Conservation (phyloP, 1,140 invertebrate species). For the Drosophila orosa region DNA sequence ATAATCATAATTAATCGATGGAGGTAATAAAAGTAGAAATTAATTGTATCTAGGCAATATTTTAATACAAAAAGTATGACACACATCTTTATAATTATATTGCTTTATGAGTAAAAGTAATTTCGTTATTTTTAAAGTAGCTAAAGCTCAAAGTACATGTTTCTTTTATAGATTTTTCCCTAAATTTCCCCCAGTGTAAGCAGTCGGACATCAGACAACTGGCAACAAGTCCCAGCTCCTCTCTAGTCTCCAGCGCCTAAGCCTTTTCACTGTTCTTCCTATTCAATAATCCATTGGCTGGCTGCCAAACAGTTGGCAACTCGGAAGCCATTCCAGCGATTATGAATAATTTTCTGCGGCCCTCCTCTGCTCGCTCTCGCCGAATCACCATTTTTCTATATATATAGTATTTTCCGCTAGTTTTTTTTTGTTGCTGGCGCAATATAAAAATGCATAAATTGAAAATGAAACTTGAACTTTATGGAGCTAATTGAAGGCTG, state of each 20-base stretch:
- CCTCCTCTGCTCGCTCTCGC: background rate
- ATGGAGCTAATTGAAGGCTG: constrained; percentile 71
- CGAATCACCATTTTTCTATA: constrained; percentile 8
- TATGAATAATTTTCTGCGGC: constrained; percentile 65
- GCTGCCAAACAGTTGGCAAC: constrained; percentile 65
- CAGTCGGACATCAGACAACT: constrained; percentile 5
- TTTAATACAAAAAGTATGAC: background rate
- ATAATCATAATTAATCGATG: background rate
- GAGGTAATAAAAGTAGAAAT: no score
- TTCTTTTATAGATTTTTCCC: no score
- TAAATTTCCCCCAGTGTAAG: background rate
- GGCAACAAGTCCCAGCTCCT: constrained; percentile 46
- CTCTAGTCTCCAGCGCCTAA: constrained; percentile 6
- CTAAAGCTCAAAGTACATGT: no score
- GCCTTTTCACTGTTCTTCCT: constrained; percentile 11
- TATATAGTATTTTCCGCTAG: constrained; percentile 13
- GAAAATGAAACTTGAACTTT: constrained; percentile 74
- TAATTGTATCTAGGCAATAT: background rate
- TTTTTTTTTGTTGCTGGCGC: constrained; percentile 24
- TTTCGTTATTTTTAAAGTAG: no score
- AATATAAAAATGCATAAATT: constrained; percentile 73
- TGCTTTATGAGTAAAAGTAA: no score
- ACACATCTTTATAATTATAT: background rate
- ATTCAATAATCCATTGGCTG: constrained; percentile 68
- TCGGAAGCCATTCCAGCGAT: constrained; percentile 70